Evolutionary conservation across 2,888 invertebrate genomes (phyloP).

Genomic region (Apamea anceps): DNA sequence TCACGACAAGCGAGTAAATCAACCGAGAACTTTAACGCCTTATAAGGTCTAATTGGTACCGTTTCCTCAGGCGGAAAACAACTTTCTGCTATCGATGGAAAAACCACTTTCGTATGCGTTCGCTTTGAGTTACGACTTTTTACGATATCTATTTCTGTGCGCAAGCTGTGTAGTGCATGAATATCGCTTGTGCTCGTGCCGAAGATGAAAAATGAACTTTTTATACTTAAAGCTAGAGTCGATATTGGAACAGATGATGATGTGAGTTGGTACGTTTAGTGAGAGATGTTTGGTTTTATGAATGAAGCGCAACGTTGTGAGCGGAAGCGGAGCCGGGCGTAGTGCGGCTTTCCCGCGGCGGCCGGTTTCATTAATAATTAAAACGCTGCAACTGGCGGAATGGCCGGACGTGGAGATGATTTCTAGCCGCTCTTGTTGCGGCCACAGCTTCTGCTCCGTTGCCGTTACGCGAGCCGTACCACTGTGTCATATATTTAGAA

Average conservation of each 20-base stretch:
- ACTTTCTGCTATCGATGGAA: slow-evolving; percentile 85
- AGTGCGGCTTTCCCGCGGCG: slow-evolving; percentile 89
- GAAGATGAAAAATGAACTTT: slow-evolving; percentile 69
- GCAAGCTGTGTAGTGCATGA: slow-evolving; percentile 67
- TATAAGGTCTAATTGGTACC: slow-evolving; percentile 80
- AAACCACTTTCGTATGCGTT: slow-evolving; percentile 87
- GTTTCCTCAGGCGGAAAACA: slow-evolving; percentile 86
- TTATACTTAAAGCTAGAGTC: slow-evolving; percentile 70
- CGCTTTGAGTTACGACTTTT: slow-evolving; percentile 86
- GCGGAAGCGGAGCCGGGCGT: slow-evolving; percentile 88
- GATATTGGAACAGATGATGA: slow-evolving; percentile 67
- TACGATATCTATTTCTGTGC: slow-evolving; percentile 86
- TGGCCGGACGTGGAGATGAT: slow-evolving; percentile 89
- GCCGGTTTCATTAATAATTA: slow-evolving; percentile 90
- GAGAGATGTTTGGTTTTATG: slow-evolving; percentile 82
- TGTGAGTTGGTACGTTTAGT: slow-evolving; percentile 72
- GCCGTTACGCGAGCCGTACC: slow-evolving; percentile 63
- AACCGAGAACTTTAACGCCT: slow-evolving; percentile 81
- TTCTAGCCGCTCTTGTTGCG: slow-evolving; percentile 84
- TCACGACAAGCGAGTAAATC: slow-evolving; percentile 88
- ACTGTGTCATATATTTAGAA: slow-evolving; percentile 60
- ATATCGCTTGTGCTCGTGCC: slow-evolving; percentile 65
- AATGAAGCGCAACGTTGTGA: slow-evolving; percentile 89
- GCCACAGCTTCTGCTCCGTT: slow-evolving; percentile 76
- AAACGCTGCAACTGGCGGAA: slow-evolving; percentile 87